Conservation (phyloP, 64 coral and sea anemone species). For the Acropora tenuis region DNA sequence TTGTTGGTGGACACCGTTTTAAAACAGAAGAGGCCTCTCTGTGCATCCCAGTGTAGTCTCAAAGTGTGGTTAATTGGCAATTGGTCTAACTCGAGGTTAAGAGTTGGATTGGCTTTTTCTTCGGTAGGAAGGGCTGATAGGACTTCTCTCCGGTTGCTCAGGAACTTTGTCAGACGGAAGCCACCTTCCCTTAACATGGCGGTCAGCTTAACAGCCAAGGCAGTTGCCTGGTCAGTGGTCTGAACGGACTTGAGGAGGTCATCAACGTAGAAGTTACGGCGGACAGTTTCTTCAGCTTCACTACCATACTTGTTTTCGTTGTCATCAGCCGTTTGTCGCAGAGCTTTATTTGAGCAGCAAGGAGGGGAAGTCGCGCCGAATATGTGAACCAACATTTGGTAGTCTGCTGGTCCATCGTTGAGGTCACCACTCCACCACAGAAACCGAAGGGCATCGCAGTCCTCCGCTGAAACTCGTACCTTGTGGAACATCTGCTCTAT, state of each 20-base stretch:
- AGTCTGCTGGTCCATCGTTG: slow-evolving; percentile 28
- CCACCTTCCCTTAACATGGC: neutral
- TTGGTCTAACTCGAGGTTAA: slow-evolving; percentile 47
- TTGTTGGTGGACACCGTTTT: neutral
- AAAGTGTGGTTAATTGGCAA: slow-evolving; percentile 44
- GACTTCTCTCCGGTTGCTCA: slow-evolving; percentile 37
- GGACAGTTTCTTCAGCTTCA: slow-evolving; percentile 17
- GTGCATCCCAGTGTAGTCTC: slow-evolving; percentile 41
- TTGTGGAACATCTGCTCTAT: slow-evolving; percentile 29
- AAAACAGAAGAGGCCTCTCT: slow-evolving; percentile 40
- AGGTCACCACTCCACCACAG: slow-evolving; percentile 12
- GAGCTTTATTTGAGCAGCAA: slow-evolving; percentile 45
- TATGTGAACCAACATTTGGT: slow-evolving; percentile 57
- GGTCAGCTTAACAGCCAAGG: neutral
- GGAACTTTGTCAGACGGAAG: slow-evolving; percentile 32
- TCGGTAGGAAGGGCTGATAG: slow-evolving; percentile 5
- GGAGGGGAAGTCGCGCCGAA: slow-evolving; percentile 56
- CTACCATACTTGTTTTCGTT: slow-evolving; percentile 19
- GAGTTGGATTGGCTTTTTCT: slow-evolving; percentile 6
- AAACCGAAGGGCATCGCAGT: slow-evolving; percentile 28
- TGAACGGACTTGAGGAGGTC: neutral
- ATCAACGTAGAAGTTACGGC: neutral
- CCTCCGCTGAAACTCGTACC: slow-evolving; percentile 3
- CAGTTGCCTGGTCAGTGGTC: neutral
- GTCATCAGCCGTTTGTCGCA: slow-evolving; percentile 33